Percentiles rank a stretch among this genome's conserved stretches.
These are phyloP conservation scores for Anolis sagrei DNA, from an alignment of 2,113 vertebrate species.

Conservation along the genomic window DNA sequence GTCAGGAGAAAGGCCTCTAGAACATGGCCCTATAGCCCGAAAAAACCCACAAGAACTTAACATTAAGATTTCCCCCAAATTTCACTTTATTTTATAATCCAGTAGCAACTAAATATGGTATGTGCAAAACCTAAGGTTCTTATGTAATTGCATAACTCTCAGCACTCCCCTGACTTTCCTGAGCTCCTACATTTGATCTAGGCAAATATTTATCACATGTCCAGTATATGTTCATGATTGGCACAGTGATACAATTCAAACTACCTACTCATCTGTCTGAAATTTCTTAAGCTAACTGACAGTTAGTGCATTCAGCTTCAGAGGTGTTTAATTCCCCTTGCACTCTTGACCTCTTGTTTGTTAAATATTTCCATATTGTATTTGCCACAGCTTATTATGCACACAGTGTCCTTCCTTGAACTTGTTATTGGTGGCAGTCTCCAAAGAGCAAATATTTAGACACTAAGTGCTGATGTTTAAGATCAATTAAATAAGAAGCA, in stretches of 20 bases:
- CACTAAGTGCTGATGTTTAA: conserved; percentile 49
- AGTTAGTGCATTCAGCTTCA: conserved; percentile 13
- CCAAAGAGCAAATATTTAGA: conserved; percentile 69
- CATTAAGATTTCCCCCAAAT: background rate
- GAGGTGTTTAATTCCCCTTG: conserved; percentile 39
- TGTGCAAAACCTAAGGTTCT: background rate
- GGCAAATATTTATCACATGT: background rate
- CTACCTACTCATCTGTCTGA: background rate
- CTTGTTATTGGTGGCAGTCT: conserved; percentile 55
- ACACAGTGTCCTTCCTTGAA: conserved; percentile 62
- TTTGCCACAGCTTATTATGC: conserved; percentile 37
- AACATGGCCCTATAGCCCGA: too few relatives aligned
- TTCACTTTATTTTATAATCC: background rate
- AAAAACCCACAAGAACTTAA: too few relatives aligned
- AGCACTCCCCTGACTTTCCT: background rate
- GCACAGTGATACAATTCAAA: background rate
- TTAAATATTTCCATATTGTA: conserved; percentile 52
- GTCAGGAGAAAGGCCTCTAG: too few relatives aligned
- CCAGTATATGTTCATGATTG: background rate
- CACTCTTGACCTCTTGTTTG: conserved; percentile 1
- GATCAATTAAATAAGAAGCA: conserved; percentile 63
- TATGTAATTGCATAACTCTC: background rate
- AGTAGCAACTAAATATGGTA: background rate
- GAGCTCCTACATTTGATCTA: background rate
- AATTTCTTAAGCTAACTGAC: conserved; percentile 3